Evolutionary conservation across 2,888 invertebrate species (phyloP).

Genomic region (Enchytraeus crypticus): DNA sequence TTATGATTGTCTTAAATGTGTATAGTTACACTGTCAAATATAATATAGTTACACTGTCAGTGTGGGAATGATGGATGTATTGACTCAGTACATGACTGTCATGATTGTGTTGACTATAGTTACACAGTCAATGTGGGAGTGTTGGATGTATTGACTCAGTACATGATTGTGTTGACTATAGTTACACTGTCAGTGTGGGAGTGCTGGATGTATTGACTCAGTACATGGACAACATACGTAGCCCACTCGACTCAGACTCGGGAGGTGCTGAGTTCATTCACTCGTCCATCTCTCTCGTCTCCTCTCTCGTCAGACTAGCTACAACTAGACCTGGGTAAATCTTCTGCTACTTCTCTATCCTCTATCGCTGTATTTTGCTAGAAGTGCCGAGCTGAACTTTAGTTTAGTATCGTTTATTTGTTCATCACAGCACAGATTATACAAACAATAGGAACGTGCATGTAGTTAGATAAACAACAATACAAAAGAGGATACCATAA

Average conservation of each 20-base stretch:
- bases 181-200: constrained; percentile 70
- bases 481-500: too few species aligned
- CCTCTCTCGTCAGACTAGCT: constrained; percentile 16
- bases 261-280: constrained; percentile 47
- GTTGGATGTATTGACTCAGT: constrained; percentile 66
- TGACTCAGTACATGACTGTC: constrained; percentile 63
- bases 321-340: too few species aligned
- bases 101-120: too few species aligned
- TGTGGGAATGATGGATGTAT: constrained; percentile 69
- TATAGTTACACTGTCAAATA: too few species aligned
- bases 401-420: too few species aligned
- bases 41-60: constrained; percentile 74
- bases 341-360: too few species aligned
- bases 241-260: constrained; percentile 57
- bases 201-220: constrained; percentile 68
- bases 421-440: too few species aligned
- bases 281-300: constrained; percentile 45
- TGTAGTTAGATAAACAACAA: too few species aligned
- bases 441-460: too few species aligned
- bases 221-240: constrained; percentile 63
- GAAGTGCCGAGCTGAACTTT: too few species aligned
- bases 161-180: constrained; percentile 51
- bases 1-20: too few species aligned
- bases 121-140: constrained; percentile 70
- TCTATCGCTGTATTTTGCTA: too few species aligned